A percentile compares a stretch with the other conserved stretches of the same genome.
Evolutionary conservation across 1,140 invertebrate species (phyloP).

Genomic region (Drosophila carrolli): DNA sequence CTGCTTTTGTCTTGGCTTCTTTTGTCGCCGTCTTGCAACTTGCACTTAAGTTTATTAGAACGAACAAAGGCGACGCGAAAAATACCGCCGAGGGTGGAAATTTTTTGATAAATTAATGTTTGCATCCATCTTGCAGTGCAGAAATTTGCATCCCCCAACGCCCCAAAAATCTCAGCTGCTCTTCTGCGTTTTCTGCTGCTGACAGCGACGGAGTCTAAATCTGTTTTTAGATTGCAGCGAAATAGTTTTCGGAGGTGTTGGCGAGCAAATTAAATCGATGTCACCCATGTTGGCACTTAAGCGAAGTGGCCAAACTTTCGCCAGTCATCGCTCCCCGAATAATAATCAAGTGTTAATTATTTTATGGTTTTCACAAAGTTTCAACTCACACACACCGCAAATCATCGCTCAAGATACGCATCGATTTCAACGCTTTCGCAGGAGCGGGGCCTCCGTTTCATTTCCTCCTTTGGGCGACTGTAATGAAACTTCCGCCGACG

Average conservation of each 20-base stretch:
- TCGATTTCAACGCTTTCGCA: slow-evolving; percentile 60
- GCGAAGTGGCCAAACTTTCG: slow-evolving; percentile 49
- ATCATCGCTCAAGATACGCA: slow-evolving; percentile 83
- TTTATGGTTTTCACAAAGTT: slow-evolving; percentile 83
- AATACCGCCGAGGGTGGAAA: slow-evolving; percentile 34
- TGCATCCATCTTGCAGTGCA: slow-evolving; percentile 69
- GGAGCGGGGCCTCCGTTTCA: slow-evolving; percentile 43
- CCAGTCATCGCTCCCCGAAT: slow-evolving; percentile 65
- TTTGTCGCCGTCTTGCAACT: slow-evolving; percentile 51
- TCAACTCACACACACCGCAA: slow-evolving; percentile 76
- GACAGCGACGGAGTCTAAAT: slow-evolving; percentile 48
- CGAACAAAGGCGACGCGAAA: slow-evolving; percentile 51
- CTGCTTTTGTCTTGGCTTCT: slow-evolving; percentile 69
- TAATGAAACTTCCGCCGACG: slow-evolving; percentile 80
- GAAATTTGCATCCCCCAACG: slow-evolving; percentile 65
- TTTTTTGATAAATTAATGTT: slow-evolving; percentile 70
- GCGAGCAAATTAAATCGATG: slow-evolving; percentile 66
- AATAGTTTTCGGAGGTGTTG: slow-evolving; percentile 55
- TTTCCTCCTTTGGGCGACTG: slow-evolving; percentile 72
- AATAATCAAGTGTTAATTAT: slow-evolving; percentile 84
- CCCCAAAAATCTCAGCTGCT: slow-evolving; percentile 15
- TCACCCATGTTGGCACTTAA: slow-evolving; percentile 67
- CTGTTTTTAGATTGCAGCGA: slow-evolving; percentile 68
- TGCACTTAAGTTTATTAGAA: slow-evolving; percentile 83
- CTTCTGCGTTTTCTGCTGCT: slow-evolving; percentile 10